Evolutionary conservation across 2,888 invertebrate genomes (phyloP).

Genomic region (Leptura quadrifasciata): DNA sequence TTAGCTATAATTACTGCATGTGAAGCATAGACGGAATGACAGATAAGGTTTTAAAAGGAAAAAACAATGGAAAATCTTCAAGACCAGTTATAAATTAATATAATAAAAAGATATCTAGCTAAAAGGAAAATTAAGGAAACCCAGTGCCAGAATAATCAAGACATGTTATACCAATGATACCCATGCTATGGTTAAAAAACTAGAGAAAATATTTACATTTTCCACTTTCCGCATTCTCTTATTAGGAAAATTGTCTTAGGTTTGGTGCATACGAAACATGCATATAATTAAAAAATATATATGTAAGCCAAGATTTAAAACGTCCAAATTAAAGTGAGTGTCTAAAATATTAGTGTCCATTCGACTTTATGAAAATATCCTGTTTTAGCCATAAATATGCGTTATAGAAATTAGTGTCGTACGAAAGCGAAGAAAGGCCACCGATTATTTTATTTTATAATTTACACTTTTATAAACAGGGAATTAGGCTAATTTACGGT

Average conservation of each 20-base stretch:
- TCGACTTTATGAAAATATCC: too few relatives aligned
- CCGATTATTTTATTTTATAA: too few relatives aligned
- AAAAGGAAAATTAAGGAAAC: not conserved
- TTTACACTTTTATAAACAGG: too few relatives aligned
- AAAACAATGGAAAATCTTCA: conserved; percentile 23
- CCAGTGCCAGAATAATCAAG: conserved; percentile 6
- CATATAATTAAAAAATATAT: not conserved
- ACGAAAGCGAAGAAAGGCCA: too few relatives aligned
- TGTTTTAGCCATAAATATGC: too few relatives aligned
- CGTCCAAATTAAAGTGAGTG: not conserved
- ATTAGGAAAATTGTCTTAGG: not conserved
- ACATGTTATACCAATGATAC: not conserved
- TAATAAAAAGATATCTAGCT: conserved; percentile 3
- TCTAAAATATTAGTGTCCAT: not conserved
- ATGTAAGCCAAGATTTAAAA: not conserved
- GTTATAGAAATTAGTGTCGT: too few relatives aligned
- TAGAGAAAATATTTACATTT: conserved; percentile 13
- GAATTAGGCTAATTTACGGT: too few relatives aligned
- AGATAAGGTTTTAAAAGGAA: conserved; percentile 20
- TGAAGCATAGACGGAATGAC: conserved; percentile 22
- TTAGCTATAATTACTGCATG: conserved; percentile 17
- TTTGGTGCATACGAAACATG: conserved; percentile 3
- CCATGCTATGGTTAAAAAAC: not conserved
- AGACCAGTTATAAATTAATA: conserved; percentile 24
- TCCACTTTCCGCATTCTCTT: not conserved